Conservation (phyloP, 2,113 vertebrate species). For the Lanius collurio region DNA sequence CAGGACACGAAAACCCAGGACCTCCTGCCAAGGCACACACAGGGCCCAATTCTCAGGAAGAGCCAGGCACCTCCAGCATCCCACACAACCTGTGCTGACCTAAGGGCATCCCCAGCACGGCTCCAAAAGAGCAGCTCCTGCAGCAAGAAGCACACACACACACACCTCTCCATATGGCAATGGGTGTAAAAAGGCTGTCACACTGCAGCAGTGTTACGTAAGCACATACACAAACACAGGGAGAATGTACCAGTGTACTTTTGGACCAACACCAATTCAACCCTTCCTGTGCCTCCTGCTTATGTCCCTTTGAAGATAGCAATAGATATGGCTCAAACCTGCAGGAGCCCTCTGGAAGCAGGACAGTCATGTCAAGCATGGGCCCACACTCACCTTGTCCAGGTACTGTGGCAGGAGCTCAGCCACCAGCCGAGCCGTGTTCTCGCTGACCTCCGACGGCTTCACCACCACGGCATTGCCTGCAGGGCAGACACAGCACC, state of each 20-base stretch:
- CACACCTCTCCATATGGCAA: not conserved
- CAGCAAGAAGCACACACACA: not conserved
- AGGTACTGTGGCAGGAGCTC: slow-evolving; percentile 88
- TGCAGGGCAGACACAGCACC: not conserved
- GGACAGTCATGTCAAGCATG: fast-evolving
- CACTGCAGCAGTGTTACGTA: fast-evolving
- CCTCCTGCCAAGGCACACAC: fast-evolving
- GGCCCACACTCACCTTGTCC: slow-evolving; percentile 79
- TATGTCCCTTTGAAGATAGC: not conserved
- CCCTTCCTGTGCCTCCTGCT: not conserved
- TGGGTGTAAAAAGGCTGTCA: not conserved
- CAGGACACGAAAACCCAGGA: not conserved
- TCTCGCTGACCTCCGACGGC: slow-evolving; percentile 87
- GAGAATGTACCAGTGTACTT: fast-evolving
- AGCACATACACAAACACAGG: not conserved
- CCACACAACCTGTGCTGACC: not conserved
- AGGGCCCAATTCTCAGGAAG: not conserved
- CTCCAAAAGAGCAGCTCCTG: not conserved
- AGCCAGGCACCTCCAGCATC: not conserved
- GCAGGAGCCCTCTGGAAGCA: not conserved
- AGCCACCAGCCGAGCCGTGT: slow-evolving; percentile 79
- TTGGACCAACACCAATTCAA: not conserved
- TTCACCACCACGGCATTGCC: slow-evolving; percentile 92
- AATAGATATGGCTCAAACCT: fast-evolving
- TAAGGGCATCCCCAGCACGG: not conserved